phyloP scores from a whole-genome alignment of 1,140 invertebrate species.

The Zophobas morio region DNA sequence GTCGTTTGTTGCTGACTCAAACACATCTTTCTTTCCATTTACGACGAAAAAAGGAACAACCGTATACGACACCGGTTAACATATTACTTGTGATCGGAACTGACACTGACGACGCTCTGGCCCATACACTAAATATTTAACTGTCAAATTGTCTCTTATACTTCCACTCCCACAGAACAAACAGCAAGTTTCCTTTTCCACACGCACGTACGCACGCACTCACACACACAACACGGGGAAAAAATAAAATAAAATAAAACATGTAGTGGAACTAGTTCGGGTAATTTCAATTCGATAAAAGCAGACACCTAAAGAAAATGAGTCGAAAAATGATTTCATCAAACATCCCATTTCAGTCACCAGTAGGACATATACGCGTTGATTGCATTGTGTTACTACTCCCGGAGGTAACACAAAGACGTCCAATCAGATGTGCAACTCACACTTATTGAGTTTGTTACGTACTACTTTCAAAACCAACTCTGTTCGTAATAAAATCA shows the following conservation, averaged over 20 bases:
- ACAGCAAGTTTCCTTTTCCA: slow-evolving; percentile 1
- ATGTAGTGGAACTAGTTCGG: not conserved
- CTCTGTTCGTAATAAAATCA: slow-evolving; percentile 64
- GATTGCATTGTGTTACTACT: slow-evolving; percentile 64
- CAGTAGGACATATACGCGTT: slow-evolving; percentile 60
- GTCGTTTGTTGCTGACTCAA: slow-evolving; percentile 42
- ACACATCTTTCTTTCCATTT: slow-evolving; percentile 53
- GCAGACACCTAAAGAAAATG: slow-evolving; percentile 28
- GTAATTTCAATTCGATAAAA: slow-evolving; percentile 39
- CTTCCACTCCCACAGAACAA: slow-evolving; percentile 3
- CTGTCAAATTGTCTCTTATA: slow-evolving; percentile 38
- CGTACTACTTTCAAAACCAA: slow-evolving; percentile 60
- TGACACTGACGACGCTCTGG: slow-evolving; percentile 53
- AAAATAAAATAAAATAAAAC: too few species aligned
- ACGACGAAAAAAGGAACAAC: slow-evolving; percentile 52
- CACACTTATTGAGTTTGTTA: slow-evolving; percentile 65
- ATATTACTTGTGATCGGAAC: slow-evolving; percentile 58
- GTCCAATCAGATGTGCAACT: slow-evolving; percentile 64
- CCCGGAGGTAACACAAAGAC: slow-evolving; percentile 65
- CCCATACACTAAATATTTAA: slow-evolving; percentile 48
- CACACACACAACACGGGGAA: too few species aligned
- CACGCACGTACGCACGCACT: too few species aligned
- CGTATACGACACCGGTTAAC: slow-evolving; percentile 53
- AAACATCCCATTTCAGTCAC: slow-evolving; percentile 56
- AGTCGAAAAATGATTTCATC: slow-evolving; percentile 60